Percentiles rank a stretch among this genome's conserved stretches.
Evolutionary conservation across 1,140 invertebrate species (phyloP).

Genomic region (Diprion similis): DNA sequence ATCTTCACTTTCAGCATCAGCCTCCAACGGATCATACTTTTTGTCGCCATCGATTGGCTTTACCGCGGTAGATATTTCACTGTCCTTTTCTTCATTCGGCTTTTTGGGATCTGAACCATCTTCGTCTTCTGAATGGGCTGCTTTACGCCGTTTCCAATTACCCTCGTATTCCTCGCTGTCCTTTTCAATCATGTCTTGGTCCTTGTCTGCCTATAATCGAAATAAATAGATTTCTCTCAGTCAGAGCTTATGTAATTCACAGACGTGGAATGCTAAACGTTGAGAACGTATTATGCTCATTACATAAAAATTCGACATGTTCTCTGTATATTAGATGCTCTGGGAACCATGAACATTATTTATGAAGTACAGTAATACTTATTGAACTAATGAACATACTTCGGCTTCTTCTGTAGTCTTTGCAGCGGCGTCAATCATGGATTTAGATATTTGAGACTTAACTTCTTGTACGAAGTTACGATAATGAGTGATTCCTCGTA

Average conservation of each 20-base stretch:
- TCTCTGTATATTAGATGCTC: too few species aligned
- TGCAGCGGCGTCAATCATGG: constrained; percentile 29
- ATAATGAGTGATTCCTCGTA: constrained; percentile 56
- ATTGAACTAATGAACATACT: background rate
- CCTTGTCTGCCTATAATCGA: constrained; percentile 7
- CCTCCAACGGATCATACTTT: constrained; percentile 54
- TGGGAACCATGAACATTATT: too few species aligned
- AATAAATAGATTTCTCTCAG: background rate
- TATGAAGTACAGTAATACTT: too few species aligned
- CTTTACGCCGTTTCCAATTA: constrained; percentile 46
- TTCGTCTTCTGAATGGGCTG: constrained; percentile 31
- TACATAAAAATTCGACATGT: too few species aligned
- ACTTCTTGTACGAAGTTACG: constrained; percentile 56
- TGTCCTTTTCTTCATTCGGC: constrained; percentile 15
- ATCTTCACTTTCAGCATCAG: constrained; percentile 47
- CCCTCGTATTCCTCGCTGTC: constrained; percentile 38
- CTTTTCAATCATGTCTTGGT: constrained; percentile 28
- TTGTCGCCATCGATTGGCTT: constrained; percentile 42
- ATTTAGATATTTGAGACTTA: constrained; percentile 45
- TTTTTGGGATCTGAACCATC: constrained; percentile 34
- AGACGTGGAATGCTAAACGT: background rate
- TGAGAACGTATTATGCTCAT: background rate
- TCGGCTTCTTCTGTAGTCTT: constrained; percentile 17
- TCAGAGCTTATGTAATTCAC: background rate
- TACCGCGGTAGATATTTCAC: background rate